Percentiles rank a stretch among this genome's conserved stretches.
phyloP scores from a whole-genome alignment of 2,797 vertebrate species.

The Tragopan temminckii region DNA sequence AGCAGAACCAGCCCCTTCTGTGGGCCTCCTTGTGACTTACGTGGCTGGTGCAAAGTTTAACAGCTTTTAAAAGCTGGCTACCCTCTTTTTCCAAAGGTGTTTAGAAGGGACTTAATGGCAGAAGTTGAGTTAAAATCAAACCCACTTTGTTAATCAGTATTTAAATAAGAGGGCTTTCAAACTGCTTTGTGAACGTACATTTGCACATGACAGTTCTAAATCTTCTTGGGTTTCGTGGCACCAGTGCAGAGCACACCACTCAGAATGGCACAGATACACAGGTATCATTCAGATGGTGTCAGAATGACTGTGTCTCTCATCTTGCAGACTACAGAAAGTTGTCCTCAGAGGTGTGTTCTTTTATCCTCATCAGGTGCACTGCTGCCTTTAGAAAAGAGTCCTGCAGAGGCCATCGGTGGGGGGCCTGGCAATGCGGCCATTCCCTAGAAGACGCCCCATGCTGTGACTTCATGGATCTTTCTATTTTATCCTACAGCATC shows the following conservation, averaged over 20 bases:
- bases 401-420: background rate
- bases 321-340: background rate
- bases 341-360: background rate
- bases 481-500: background rate
- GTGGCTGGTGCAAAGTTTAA: background rate
- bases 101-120: background rate
- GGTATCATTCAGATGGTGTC: background rate
- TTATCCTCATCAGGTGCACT: no score
- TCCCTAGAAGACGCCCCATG: background rate
- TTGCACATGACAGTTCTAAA: background rate
- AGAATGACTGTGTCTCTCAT: background rate
- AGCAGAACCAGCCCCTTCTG: background rate
- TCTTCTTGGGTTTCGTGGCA: background rate
- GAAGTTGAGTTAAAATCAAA: background rate
- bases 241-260: background rate
- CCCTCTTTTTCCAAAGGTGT: background rate
- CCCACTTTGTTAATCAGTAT: accelerated
- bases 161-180: background rate
- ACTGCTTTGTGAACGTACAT: background rate
- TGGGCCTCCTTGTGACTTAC: background rate
- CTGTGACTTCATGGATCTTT: background rate
- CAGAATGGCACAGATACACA: background rate
- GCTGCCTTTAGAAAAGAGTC: background rate
- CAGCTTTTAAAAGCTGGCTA: accelerated
- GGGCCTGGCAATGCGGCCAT: background rate